Percentiles rank a stretch among this genome's conserved stretches.
Evolutionary conservation across 2,888 invertebrate genomes (phyloP).

Genomic region (Leptinotarsa juncta): DNA sequence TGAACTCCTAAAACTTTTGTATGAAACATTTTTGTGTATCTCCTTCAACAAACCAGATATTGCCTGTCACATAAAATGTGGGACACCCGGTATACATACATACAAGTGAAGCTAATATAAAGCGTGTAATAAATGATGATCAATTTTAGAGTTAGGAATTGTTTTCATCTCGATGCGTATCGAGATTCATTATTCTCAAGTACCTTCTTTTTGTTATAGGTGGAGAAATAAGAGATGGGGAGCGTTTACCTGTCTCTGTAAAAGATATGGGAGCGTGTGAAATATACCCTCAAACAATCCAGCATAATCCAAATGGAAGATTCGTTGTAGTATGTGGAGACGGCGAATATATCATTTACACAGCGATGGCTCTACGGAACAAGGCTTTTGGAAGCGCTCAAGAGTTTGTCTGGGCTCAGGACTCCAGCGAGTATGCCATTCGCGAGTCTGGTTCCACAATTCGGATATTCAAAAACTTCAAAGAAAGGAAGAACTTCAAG

Average conservation of each 20-base stretch:
- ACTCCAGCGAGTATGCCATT: conserved; percentile 92
- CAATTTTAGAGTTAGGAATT: too few relatives aligned
- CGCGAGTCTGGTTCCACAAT: conserved; percentile 88
- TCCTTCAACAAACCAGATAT: too few relatives aligned
- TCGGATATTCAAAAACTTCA: conserved; percentile 97
- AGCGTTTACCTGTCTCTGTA: conserved; percentile 90
- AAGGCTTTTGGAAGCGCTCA: conserved; percentile 98
- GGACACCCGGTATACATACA: too few relatives aligned
- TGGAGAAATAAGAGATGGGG: conserved; percentile 88
- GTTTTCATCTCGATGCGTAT: too few relatives aligned
- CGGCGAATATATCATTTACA: conserved; percentile 99
- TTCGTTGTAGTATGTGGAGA: conserved; percentile 98
- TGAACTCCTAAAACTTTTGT: too few relatives aligned
- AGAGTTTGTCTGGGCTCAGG: conserved; percentile 99
- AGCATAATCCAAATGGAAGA: conserved; percentile 97
- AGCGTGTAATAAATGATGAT: too few relatives aligned
- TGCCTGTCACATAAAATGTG: too few relatives aligned
- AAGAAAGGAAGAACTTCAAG: conserved; percentile 94
- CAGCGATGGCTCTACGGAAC: conserved; percentile 98
- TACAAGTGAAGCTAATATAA: too few relatives aligned
- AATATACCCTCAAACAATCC: conserved; percentile 98
- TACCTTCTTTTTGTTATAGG: conserved; percentile 34
- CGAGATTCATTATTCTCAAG: too few relatives aligned
- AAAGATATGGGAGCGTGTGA: conserved; percentile 99
- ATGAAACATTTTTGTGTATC: too few relatives aligned